These are phyloP conservation scores for Aphrophora alni DNA, from an alignment of 2,888 invertebrate genomes.

Conservation along the genomic window DNA sequence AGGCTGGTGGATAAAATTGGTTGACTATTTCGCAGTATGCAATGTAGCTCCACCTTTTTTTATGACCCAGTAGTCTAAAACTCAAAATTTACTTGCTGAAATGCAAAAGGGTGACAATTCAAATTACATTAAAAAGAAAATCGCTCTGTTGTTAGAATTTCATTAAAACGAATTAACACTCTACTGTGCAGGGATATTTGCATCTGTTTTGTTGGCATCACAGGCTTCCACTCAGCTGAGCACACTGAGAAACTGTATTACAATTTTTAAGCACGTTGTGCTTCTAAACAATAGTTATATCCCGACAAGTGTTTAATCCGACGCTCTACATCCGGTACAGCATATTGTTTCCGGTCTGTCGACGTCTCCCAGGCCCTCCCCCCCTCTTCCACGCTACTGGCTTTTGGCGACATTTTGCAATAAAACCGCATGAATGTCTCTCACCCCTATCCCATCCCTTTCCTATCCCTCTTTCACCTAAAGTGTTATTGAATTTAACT, in stretches of 20 bases:
- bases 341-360: not conserved
- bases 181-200: too few species aligned
- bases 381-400: not conserved
- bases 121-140: too few species aligned
- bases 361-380: not conserved
- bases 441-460: not conserved
- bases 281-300: not conserved
- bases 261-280: not conserved
- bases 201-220: not conserved
- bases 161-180: too few species aligned
- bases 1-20: too few species aligned
- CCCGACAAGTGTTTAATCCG: not conserved
- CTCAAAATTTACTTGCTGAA: too few species aligned
- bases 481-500: not conserved
- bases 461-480: not conserved
- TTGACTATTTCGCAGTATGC: too few species aligned
- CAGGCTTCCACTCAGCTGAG: not conserved
- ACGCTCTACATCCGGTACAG: not conserved
- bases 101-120: too few species aligned
- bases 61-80: too few species aligned
- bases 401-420: too few species aligned
- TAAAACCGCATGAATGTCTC: too few species aligned
- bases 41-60: too few species aligned
- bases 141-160: too few species aligned
- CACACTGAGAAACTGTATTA: not conserved